Evolutionary conservation across 2,113 vertebrate species (phyloP).

Genomic region (Tichodroma muraria): DNA sequence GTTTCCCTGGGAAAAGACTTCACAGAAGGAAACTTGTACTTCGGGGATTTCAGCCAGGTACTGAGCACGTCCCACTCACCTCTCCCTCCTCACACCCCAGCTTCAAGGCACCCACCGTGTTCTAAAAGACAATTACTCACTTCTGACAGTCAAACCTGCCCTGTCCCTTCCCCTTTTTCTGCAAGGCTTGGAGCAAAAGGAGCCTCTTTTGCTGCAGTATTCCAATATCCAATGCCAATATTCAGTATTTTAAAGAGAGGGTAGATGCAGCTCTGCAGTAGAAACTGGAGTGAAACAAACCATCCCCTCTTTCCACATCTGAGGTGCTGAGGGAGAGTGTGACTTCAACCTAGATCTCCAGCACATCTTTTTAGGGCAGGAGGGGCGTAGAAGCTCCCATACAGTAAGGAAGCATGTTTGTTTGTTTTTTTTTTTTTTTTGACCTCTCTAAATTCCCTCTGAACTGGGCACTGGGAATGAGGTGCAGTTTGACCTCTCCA

Average conservation of each 20-base stretch:
- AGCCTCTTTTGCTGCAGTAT: background rate
- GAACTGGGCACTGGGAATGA: background rate
- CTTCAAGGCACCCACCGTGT: background rate
- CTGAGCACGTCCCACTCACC: background rate
- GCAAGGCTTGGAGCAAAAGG: background rate
- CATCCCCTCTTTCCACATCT: background rate
- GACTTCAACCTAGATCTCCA: background rate
- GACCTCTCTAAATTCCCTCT: background rate
- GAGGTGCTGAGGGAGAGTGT: background rate
- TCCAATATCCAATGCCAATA: background rate
- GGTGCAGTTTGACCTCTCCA: background rate
- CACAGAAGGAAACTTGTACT: conserved; percentile 88
- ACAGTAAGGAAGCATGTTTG: background rate
- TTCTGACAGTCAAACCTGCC: background rate
- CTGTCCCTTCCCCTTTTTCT: background rate
- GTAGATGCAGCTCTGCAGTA: rapidly evolving
- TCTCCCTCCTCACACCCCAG: background rate
- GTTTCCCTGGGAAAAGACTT: conserved; percentile 89
- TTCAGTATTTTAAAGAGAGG: background rate
- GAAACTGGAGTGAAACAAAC: background rate
- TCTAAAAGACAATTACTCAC: background rate
- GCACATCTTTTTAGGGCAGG: background rate
- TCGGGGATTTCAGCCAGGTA: conserved; percentile 89
- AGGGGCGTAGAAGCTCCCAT: background rate
- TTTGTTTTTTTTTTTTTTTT: background rate